Evolutionary conservation across 2,888 invertebrate species (phyloP), one percentile per base, ranked within the genome.

Genomic region (Microctonus hyperodae): DNA sequence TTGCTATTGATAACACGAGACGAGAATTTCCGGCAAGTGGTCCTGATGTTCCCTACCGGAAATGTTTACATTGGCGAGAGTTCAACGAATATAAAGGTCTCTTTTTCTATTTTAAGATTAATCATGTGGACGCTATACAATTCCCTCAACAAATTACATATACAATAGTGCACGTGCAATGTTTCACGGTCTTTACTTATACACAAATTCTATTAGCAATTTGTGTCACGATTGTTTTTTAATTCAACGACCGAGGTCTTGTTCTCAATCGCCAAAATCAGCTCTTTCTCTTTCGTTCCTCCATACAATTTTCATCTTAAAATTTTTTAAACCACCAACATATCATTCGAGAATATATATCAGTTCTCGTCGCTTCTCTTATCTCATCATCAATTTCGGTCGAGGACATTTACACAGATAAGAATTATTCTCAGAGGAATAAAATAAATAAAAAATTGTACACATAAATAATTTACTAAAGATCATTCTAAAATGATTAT

Each of bases 41-140:
- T n/a, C 61, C 44, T 58, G 28, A 7, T 7, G 60, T 57, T 50
- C 31, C 33, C 60, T 35, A 20, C 53, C 62, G 59, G 64, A 62
- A 68, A 67, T 62, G 60, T 68, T 70, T 71, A 64, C 64, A 69
- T 64, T 69, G 71, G 67, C 67, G 64, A 57, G 67, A 61, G 33
- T 22, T 44, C 53, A 66, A 53, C 37, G 59, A 67, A 68, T 68
- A 70, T 31, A 59, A 60, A 58, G 53, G 40, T 22, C 55, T 61
- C 68, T 70, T 63, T 11, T 35, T 37, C 62, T 62, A 62, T 71
- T 70, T 67, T 57, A 48, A 68, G 62, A 61, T 37, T 40, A 20
- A 55, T 37, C 25, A 63, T 33, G 65, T 63, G 59, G 16, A n/a
- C 9, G 20, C 2, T 51, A 25, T 57, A 20, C 63, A n/a, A 66